phyloP scores from a whole-genome alignment of 2,113 vertebrate species.

The Irena cyanogastra region DNA sequence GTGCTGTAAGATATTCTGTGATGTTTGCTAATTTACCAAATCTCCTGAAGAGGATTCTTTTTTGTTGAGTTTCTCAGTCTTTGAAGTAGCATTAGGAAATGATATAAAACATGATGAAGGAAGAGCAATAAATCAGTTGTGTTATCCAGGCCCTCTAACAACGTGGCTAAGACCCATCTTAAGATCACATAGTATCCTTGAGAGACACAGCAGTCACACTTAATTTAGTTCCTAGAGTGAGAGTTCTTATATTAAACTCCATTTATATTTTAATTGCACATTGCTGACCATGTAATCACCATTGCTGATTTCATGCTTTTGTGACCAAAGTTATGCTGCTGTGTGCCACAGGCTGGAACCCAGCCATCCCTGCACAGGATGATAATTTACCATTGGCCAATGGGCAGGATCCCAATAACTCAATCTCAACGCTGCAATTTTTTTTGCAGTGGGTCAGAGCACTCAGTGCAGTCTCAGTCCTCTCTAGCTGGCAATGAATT shows the following conservation, averaged over 20 bases:
- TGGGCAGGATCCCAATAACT: background rate
- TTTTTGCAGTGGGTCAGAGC: background rate
- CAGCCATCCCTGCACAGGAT: background rate
- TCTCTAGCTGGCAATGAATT: background rate
- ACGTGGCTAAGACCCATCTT: background rate
- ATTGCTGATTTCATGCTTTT: background rate
- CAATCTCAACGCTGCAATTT: background rate
- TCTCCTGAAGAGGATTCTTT: background rate
- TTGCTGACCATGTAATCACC: too few relatives aligned
- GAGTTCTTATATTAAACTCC: background rate
- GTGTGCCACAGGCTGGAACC: background rate
- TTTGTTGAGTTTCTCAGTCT: background rate
- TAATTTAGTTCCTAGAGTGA: background rate
- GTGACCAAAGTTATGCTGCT: background rate
- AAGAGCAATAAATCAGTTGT: slow-evolving; percentile 11
- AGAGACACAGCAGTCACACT: background rate
- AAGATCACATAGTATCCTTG: background rate
- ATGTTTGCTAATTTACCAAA: background rate
- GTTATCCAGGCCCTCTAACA: background rate
- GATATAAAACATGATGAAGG: background rate
- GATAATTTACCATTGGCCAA: background rate
- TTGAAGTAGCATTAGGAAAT: background rate
- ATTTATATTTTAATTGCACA: background rate
- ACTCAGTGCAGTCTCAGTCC: background rate
- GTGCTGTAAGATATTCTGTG: background rate